A percentile compares a stretch with the other conserved stretches of the same genome.
phyloP scores from a whole-genome alignment of 2,113 vertebrate genomes.

The Sphyrna mokarran region DNA sequence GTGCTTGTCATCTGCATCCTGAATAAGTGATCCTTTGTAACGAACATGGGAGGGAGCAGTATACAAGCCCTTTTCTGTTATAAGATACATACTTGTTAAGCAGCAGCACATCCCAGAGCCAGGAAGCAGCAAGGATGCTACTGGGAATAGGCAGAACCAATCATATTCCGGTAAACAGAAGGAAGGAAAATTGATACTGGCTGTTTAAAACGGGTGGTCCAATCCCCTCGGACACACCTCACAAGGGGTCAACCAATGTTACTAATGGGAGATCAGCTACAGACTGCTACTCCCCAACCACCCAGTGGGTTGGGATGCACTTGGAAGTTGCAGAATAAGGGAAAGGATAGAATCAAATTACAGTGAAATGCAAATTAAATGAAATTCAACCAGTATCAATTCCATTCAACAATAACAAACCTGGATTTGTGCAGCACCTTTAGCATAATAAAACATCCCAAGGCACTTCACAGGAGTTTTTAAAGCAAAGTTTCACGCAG shows the following conservation, averaged over 20 bases:
- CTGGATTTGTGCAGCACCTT: background rate
- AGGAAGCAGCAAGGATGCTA: background rate
- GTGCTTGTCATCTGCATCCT: background rate
- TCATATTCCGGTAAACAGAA: background rate
- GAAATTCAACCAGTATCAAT: background rate
- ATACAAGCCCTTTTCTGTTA: background rate
- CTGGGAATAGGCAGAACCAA: background rate
- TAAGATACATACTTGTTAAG: background rate
- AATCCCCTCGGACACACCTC: background rate
- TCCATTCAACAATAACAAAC: background rate
- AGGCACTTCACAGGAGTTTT: background rate
- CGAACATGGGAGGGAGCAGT: background rate
- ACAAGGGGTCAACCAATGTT: background rate
- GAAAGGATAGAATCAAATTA: background rate
- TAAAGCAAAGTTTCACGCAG: background rate
- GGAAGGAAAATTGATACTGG: background rate
- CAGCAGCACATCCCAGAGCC: background rate
- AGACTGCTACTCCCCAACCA: background rate
- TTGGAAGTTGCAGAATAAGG: background rate
- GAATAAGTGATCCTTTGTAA: background rate
- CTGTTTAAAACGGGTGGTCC: background rate
- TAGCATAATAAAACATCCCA: background rate
- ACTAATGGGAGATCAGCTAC: background rate
- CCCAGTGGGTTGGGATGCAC: background rate
- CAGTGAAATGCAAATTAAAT: background rate